Conservation (phyloP, 2,113 vertebrate genomes). For the Salvator merianae region DNA sequence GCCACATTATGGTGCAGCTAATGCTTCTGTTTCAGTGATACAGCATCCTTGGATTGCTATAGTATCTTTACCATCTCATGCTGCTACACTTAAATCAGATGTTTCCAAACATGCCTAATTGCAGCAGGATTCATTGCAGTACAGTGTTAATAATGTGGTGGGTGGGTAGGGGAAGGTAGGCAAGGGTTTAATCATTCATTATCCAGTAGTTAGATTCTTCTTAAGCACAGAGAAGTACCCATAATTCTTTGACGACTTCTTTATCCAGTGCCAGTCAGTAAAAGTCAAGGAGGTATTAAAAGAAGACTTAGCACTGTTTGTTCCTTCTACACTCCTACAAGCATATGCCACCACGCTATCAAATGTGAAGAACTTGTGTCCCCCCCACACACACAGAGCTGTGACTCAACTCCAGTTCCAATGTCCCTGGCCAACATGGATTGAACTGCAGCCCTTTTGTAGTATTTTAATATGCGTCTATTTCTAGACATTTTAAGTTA, state of each 20-base stretch:
- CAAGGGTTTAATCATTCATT: background rate
- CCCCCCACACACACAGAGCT: too few relatives aligned
- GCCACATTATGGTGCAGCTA: too few relatives aligned
- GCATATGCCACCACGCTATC: background rate
- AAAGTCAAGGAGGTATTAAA: background rate
- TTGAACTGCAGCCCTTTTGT: too few relatives aligned
- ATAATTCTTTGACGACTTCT: background rate
- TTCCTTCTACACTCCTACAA: background rate
- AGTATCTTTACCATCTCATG: background rate
- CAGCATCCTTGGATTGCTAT: background rate
- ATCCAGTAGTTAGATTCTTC: background rate
- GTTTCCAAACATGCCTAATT: too few relatives aligned
- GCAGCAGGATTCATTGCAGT: too few relatives aligned
- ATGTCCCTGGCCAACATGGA: too few relatives aligned
- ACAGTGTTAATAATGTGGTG: background rate
- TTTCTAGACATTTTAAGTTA: too few relatives aligned
- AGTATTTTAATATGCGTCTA: too few relatives aligned
- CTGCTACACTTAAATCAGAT: background rate
- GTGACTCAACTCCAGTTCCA: too few relatives aligned
- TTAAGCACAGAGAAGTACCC: background rate
- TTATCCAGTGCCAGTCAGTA: background rate
- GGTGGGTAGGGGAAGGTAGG: background rate
- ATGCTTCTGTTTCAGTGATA: too few relatives aligned
- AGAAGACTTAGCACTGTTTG: background rate
- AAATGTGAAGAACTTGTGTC: too few relatives aligned